phyloP scores from a whole-genome alignment of 2,113 vertebrate genomes.

The Daubentonia madagascariensis region DNA sequence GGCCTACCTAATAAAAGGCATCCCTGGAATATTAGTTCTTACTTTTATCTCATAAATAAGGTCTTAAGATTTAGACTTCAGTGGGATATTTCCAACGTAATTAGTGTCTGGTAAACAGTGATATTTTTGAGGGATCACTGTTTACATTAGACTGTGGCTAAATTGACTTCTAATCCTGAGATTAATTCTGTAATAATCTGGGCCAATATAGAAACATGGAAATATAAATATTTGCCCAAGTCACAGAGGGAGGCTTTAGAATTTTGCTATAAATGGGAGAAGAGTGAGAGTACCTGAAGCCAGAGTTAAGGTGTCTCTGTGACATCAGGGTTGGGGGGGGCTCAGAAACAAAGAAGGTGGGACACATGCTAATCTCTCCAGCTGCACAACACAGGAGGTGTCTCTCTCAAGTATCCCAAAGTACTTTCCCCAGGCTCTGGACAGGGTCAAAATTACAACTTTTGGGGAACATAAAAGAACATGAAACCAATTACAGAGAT shows the following conservation, averaged over 20 bases:
- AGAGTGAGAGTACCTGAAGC: too few species aligned
- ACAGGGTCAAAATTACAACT: neutral
- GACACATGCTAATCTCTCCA: neutral
- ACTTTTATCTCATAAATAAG: neutral
- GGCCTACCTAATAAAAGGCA: neutral
- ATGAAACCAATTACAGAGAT: neutral
- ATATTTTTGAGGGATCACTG: neutral
- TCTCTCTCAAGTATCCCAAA: neutral
- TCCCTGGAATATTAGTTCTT: neutral
- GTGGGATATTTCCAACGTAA: neutral
- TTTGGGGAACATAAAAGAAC: neutral
- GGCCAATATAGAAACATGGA: neutral
- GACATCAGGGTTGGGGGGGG: fast-evolving
- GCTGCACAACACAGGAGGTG: too few species aligned
- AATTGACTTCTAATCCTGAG: neutral
- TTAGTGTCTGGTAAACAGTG: neutral
- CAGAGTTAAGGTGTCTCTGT: neutral
- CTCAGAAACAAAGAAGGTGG: neutral
- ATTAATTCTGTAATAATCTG: neutral
- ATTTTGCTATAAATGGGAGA: neutral
- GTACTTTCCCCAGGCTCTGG: neutral
- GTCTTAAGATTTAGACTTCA: neutral
- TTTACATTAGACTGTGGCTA: neutral
- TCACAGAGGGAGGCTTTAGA: neutral
- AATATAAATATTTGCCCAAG: neutral